phyloP scores from a whole-genome alignment of 2,797 vertebrate species.

The Halcyon smyrnensis region DNA sequence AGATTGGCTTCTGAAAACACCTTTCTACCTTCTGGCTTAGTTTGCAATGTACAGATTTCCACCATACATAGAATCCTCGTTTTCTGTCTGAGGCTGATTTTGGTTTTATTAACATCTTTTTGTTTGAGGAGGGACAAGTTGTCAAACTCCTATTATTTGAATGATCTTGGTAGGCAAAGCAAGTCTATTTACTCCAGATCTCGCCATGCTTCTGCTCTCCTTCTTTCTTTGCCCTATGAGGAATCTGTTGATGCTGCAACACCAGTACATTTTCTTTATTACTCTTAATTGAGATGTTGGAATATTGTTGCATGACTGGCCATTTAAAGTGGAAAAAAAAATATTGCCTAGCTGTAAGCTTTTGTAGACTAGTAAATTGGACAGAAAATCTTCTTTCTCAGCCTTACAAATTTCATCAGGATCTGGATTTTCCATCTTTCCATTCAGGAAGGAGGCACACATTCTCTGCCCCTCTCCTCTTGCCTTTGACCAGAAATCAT shows the following conservation, averaged over 20 bases:
- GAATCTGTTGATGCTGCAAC: not conserved
- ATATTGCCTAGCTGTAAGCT: not conserved
- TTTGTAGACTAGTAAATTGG: not conserved
- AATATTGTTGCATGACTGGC: not conserved
- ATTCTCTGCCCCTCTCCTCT: not conserved
- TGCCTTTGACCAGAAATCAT: not conserved
- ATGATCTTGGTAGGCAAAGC: not conserved
- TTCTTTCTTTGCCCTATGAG: not conserved
- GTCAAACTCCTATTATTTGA: not conserved
- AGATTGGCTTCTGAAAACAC: not conserved
- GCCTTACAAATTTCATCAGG: not conserved
- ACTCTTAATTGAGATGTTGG: not conserved
- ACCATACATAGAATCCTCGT: fast-evolving
- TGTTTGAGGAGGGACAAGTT: not conserved
- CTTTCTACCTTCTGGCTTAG: not conserved
- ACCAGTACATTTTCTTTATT: not conserved
- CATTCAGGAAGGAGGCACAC: not conserved
- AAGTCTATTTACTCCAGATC: not conserved
- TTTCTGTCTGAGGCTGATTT: not conserved
- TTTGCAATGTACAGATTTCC: not conserved
- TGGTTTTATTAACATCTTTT: not conserved
- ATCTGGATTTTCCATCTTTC: not conserved
- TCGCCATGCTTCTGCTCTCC: fast-evolving
- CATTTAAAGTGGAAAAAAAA: not conserved
- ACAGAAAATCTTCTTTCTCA: not conserved